phyloP scores from a whole-genome alignment of 2,797 vertebrate genomes.

The Vipera ursinii region DNA sequence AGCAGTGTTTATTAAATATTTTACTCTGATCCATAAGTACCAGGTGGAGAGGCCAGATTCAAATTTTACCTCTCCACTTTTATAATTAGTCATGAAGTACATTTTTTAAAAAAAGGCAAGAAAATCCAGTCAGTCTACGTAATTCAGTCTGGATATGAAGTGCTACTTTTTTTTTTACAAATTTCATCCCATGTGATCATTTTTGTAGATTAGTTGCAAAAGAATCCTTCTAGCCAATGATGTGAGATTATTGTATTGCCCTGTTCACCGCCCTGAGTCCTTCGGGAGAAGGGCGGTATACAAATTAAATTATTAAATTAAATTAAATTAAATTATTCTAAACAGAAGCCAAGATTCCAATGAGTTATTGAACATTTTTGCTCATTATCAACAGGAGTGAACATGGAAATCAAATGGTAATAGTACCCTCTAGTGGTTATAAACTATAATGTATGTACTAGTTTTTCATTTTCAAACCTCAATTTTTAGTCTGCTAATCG shows the following conservation, averaged over 20 bases:
- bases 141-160: neutral
- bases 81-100: neutral
- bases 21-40: neutral
- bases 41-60: neutral
- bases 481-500: neutral
- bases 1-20: neutral
- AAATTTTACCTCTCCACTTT: neutral
- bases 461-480: neutral
- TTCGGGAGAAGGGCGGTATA: too few species aligned
- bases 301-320: too few species aligned
- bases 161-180: neutral
- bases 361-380: neutral
- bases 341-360: neutral
- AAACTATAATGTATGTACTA: neutral
- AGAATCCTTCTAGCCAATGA: neutral
- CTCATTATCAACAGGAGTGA: neutral
- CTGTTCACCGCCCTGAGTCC: too few species aligned
- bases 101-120: neutral
- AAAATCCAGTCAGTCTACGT: neutral
- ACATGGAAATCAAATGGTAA: slow-evolving; percentile 49
- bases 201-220: neutral
- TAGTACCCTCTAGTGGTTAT: slow-evolving; percentile 53
- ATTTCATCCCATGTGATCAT: neutral
- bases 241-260: too few species aligned
- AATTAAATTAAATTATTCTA: too few species aligned